Evolutionary conservation across 30 jellyfish, hydroid and myxozoan species (phyloP).

Genomic region (Hydra vulgaris): DNA sequence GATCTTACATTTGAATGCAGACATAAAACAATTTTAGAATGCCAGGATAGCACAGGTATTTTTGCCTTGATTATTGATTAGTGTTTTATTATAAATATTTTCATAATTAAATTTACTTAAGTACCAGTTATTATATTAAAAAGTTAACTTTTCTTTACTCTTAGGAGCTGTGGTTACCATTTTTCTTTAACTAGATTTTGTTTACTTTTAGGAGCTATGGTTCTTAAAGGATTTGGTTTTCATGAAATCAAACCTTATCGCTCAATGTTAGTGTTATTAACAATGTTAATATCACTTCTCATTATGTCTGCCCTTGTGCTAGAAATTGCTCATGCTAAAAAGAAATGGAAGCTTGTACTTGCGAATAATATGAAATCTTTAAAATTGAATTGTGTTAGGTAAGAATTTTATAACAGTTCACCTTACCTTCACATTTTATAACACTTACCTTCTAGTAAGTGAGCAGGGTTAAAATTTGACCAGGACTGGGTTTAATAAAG

Average conservation of each 20-base stretch:
- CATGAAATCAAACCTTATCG: constrained; percentile 34
- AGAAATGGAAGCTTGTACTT: constrained; percentile 13
- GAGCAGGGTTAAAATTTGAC: no score
- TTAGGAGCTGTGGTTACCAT: no score
- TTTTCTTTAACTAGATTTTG: no score
- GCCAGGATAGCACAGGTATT: constrained; percentile 31
- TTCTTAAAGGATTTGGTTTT: constrained; percentile 59
- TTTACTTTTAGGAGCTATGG: constrained; percentile 46
- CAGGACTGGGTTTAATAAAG: no score
- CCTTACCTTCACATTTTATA: no score
- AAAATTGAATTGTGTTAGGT: constrained; percentile 11
- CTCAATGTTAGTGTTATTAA: constrained; percentile 35
- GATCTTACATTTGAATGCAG: constrained; percentile 41
- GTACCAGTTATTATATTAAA: no score
- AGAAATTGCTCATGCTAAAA: constrained; percentile 39
- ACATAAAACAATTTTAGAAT: constrained; percentile 44
- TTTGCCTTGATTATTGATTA: not conserved
- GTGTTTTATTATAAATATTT: not conserved
- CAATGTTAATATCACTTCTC: constrained; percentile 38
- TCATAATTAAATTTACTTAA: not conserved
- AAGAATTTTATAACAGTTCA: constrained; percentile 4
- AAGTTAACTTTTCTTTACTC: no score
- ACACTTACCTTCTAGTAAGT: no score
- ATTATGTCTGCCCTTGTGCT: constrained; percentile 30
- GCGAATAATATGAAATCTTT: not conserved